Conservation (phyloP, 2,797 vertebrate genomes). For the Micrastur ruficollis region DNA sequence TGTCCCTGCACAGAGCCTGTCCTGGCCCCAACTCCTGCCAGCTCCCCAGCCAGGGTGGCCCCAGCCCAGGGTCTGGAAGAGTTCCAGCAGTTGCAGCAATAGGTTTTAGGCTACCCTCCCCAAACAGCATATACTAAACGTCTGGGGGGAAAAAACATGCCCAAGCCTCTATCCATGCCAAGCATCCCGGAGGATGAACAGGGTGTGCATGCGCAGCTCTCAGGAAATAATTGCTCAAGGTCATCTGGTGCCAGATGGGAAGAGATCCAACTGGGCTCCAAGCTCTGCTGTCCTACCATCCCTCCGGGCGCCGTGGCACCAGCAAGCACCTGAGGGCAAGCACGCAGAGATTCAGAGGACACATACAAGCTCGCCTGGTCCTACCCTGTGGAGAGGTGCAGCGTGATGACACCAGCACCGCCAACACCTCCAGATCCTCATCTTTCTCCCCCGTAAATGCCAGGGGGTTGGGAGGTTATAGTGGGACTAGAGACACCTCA, state of each 20-base stretch:
- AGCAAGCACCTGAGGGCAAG: not conserved
- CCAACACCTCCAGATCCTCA: not conserved
- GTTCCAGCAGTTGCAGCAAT: not conserved
- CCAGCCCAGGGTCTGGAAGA: not conserved
- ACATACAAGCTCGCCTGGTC: not conserved
- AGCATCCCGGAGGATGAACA: not conserved
- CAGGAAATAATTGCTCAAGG: not conserved
- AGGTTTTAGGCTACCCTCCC: not conserved
- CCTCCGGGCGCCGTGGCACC: rapidly evolving
- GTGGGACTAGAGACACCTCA: rapidly evolving
- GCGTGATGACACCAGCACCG: not conserved
- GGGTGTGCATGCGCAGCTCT: not conserved
- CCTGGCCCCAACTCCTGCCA: not conserved
- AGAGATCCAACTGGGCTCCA: not conserved
- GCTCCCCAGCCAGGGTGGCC: not conserved
- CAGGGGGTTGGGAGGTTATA: not conserved
- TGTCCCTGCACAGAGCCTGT: rapidly evolving
- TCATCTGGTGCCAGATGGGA: rapidly evolving
- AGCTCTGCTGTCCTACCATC: not conserved
- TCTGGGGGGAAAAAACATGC: rapidly evolving
- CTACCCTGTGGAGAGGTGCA: not conserved
- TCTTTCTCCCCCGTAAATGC: not conserved
- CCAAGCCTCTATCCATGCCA: not conserved
- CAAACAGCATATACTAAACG: not conserved
- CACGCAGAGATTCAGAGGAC: rapidly evolving